Conservation (phyloP, 2,797 vertebrate genomes). For the Decapterus maruadsi region DNA sequence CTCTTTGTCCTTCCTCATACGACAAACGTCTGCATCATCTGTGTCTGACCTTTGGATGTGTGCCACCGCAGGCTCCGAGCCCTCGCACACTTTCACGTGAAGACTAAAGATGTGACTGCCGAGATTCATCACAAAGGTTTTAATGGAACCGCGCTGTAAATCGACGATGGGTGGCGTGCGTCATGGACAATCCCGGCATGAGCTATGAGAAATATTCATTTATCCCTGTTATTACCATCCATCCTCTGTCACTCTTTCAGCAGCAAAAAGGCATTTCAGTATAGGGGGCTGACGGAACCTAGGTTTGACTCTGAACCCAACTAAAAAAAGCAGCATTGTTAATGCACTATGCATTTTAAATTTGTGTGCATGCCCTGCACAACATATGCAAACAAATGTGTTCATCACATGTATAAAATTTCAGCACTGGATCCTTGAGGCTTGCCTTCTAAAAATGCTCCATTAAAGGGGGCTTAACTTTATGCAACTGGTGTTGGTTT, state of each 20-base stretch:
- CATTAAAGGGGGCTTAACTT: conserved; percentile 66
- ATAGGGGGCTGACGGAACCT: conserved; percentile 76
- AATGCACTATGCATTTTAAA: conserved; percentile 81
- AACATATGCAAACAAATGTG: conserved; percentile 79
- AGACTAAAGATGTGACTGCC: conserved; percentile 72
- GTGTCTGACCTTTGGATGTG: conserved; percentile 62
- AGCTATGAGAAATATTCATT: conserved; percentile 58
- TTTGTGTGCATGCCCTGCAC: conserved; percentile 73
- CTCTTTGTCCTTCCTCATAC: conserved; percentile 47
- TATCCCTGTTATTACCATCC: conserved; percentile 68
- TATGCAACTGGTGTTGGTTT: conserved; percentile 68
- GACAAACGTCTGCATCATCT: conserved; percentile 29
- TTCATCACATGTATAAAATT: conserved; percentile 62
- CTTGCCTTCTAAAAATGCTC: conserved; percentile 63
- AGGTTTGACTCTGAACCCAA: conserved; percentile 72
- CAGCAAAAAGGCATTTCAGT: conserved; percentile 84
- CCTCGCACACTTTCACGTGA: conserved; percentile 52
- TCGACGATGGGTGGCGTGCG: conserved; percentile 37
- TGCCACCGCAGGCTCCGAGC: conserved; percentile 44
- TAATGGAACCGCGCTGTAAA: conserved; percentile 53
- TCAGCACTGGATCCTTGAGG: conserved; percentile 62
- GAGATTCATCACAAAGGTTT: conserved; percentile 69
- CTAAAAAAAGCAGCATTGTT: conserved; percentile 84
- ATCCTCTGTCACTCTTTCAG: conserved; percentile 69
- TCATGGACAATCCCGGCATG: conserved; percentile 67